Conservation (phyloP, 2,113 vertebrate species). For the Prunella himalayana region DNA sequence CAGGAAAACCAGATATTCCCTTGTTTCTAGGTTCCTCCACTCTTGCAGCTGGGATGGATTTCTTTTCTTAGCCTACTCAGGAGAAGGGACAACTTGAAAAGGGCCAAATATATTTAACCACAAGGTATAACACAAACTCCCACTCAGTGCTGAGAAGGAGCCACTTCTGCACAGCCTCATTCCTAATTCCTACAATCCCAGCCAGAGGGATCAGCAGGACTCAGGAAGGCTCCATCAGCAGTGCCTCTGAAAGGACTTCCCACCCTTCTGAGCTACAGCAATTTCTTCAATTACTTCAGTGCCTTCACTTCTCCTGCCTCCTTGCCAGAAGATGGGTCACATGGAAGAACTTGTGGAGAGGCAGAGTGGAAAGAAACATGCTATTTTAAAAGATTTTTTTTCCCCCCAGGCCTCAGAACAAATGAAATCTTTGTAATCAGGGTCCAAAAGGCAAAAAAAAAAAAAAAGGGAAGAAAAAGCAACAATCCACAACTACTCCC, state of each 20-base stretch:
- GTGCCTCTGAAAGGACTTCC: slow-evolving; percentile 26
- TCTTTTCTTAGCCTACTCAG: background rate
- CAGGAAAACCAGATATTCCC: background rate
- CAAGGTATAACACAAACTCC: slow-evolving; percentile 12
- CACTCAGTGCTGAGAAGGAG: slow-evolving; percentile 36
- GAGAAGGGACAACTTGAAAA: slow-evolving; percentile 10
- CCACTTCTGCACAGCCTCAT: slow-evolving; percentile 12
- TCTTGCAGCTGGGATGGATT: background rate
- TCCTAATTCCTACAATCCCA: slow-evolving; percentile 36
- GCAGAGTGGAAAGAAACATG: slow-evolving; percentile 48
- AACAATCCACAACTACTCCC: slow-evolving; percentile 17
- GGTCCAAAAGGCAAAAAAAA: background rate
- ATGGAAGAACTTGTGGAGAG: slow-evolving; percentile 54
- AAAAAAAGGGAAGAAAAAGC: background rate
- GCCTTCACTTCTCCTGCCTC: slow-evolving; percentile 40
- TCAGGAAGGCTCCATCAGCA: slow-evolving; percentile 1
- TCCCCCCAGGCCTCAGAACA: slow-evolving; percentile 7
- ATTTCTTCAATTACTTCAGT: slow-evolving; percentile 49
- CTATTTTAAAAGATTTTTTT: slow-evolving; percentile 22
- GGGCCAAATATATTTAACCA: background rate
- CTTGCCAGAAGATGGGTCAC: slow-evolving; percentile 47
- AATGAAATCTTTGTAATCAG: slow-evolving; percentile 39
- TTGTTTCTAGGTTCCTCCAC: background rate
- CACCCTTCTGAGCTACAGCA: background rate
- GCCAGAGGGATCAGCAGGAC: slow-evolving; percentile 22